Evolutionary conservation across 2,113 vertebrate species (phyloP).

Genomic region (Tylochromis polylepis): DNA sequence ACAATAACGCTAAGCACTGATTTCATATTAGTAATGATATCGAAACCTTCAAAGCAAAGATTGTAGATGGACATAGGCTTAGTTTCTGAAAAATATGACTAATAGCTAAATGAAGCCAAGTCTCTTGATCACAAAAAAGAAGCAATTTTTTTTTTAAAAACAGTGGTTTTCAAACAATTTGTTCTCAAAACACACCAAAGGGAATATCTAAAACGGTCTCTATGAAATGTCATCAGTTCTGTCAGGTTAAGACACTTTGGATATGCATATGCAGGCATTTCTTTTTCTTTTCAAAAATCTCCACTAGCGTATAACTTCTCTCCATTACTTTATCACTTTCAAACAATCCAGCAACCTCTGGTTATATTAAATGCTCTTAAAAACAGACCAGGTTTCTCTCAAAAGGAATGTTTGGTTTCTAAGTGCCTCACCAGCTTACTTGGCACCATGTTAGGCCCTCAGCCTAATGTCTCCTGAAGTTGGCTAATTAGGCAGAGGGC

Average conservation of each 20-base stretch:
- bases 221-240: neutral
- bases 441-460: too few relatives aligned
- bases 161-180: neutral
- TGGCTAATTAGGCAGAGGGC: too few relatives aligned
- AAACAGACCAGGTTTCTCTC: neutral
- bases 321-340: neutral
- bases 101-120: neutral
- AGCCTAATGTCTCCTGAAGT: too few relatives aligned
- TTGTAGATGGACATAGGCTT: neutral
- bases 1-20: neutral
- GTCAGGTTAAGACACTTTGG: neutral
- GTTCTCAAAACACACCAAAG: neutral
- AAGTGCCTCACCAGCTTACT: neutral
- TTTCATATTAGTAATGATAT: neutral
- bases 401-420: neutral
- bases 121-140: neutral
- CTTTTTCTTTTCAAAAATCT: neutral
- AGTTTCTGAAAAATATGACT: neutral
- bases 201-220: neutral
- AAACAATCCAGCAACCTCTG: neutral
- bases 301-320: neutral
- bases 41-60: neutral
- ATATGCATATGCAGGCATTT: neutral
- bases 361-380: neutral
- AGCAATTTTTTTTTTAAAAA: neutral